A percentile compares a stretch with the other conserved stretches of the same genome.
Conservation (phyloP, 2,888 invertebrate genomes). For the Macrophya annulata region DNA sequence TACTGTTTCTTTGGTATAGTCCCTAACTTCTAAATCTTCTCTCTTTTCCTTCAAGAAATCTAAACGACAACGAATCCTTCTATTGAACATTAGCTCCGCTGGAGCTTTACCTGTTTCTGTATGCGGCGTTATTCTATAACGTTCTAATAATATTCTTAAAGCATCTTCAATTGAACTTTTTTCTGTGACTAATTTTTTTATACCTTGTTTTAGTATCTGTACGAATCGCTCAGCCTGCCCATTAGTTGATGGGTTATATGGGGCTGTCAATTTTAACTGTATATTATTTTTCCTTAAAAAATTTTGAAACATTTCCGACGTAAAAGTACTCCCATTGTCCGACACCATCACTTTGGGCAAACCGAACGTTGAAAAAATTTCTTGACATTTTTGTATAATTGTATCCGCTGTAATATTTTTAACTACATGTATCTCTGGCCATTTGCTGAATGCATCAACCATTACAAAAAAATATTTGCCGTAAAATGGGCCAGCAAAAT, state of each 20-base stretch:
- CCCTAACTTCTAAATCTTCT: not conserved
- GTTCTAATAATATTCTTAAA: not conserved
- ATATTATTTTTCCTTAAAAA: slow-evolving; percentile 51
- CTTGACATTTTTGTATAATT: not conserved
- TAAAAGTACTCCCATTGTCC: slow-evolving; percentile 43
- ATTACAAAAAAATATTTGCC: not conserved
- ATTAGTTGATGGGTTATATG: slow-evolving; percentile 53
- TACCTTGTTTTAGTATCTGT: slow-evolving; percentile 53
- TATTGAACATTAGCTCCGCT: slow-evolving; percentile 57
- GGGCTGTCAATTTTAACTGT: slow-evolving; percentile 54
- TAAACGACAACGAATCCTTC: slow-evolving; percentile 51
- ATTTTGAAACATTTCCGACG: not conserved
- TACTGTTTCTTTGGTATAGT: not conserved
- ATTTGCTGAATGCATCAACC: slow-evolving; percentile 15
- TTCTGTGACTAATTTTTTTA: slow-evolving; percentile 3
- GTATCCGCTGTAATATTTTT: not conserved
- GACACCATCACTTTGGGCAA: slow-evolving; percentile 54
- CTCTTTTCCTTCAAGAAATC: slow-evolving; percentile 46
- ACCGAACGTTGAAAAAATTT: slow-evolving; percentile 16
- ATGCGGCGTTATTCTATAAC: slow-evolving; percentile 56
- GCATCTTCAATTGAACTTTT: not conserved
- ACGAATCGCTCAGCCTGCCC: slow-evolving; percentile 46
- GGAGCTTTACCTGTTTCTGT: slow-evolving; percentile 24
- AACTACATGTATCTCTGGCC: not conserved
- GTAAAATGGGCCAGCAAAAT: slow-evolving; percentile 36